Evolutionary conservation across 2,888 invertebrate genomes (phyloP).

Genomic region (Melanchra persicariae): DNA sequence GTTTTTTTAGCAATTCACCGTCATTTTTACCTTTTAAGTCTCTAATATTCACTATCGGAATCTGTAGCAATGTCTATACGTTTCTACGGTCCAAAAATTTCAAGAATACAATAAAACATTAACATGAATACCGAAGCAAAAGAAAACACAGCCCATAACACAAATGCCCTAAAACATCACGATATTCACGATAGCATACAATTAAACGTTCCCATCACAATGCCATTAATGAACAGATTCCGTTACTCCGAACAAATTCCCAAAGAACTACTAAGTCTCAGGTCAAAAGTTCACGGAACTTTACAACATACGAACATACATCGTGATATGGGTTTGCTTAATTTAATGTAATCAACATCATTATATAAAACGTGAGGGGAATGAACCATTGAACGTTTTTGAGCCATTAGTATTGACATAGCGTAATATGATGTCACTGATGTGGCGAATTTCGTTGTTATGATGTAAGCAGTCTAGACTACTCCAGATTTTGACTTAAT

Average conservation of each 20-base stretch:
- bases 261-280: conserved; percentile 55
- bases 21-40: not conserved
- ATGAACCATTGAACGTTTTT: conserved; percentile 40
- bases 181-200: conserved; percentile 50
- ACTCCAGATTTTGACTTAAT: conserved; percentile 27
- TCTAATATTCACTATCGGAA: not conserved
- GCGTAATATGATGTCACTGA: conserved; percentile 60
- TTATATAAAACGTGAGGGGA: conserved; percentile 55
- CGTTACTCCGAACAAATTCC: conserved; percentile 56
- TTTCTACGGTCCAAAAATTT: too few relatives aligned
- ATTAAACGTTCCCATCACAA: conserved; percentile 63
- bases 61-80: not conserved
- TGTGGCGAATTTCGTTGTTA: conserved; percentile 32
- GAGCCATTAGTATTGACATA: conserved; percentile 42
- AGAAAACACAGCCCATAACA: conserved; percentile 24
- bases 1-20: not conserved
- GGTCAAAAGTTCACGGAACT: conserved; percentile 63
- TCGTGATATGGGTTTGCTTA: conserved; percentile 58
- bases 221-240: conserved; percentile 59
- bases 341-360: conserved; percentile 62
- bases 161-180: conserved; percentile 50
- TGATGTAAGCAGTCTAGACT: conserved; percentile 47
- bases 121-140: conserved; percentile 11
- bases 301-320: conserved; percentile 52
- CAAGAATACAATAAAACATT: conserved; percentile 7